Evolutionary conservation across 2,888 invertebrate species (phyloP), one percentile per base, ranked within the genome.

Genomic region (Polymixis flavicincta): DNA sequence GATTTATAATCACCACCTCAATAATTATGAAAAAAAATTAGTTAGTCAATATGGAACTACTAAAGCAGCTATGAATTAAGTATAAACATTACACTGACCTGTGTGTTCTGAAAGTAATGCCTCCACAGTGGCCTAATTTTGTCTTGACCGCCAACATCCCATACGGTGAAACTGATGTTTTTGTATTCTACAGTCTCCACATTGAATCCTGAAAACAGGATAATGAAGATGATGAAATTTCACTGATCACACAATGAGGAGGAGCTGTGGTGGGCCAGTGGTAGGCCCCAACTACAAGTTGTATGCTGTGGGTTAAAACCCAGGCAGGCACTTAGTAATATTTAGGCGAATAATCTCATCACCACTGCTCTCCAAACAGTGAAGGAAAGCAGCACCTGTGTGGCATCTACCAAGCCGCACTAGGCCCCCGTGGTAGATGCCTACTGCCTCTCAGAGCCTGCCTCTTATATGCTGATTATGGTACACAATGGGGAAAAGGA

Each of bases 101-200:
- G 99, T 97, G 99, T 99, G 95, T 99, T 99, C 97, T 99, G 99
- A 98, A 99, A 99, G 97, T 99, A 99, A 97, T 99, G 99, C 97
- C 99, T 98, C 99, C 99, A 99, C 94, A 99, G 97, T 91, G 99
- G 99, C 96, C 99, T 98, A 97, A 99, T 99, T 98, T 99, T 99
- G 97, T 99, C 99, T 97, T 99, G 99, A 96, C 99, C 99, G 95
- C 99, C 99, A 84, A 99, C 99, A 96, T 99, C 99, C 99, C 99
- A 99, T 90, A 99, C 99, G 90, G 99, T 99, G 97, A 99, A 99
- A 97, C 99, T 99, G 97, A 99, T 99, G 98, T 99, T 99, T 98
- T 99, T 99, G 98, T 99, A 99, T 98, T 99, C 99, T 97, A 99
- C 99, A 95, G 99, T 99, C 97, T 99, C 99, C 95, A 99, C 99